Evolutionary conservation across 1,140 invertebrate genomes (phyloP).

Genomic region (Triops longicaudatus): DNA sequence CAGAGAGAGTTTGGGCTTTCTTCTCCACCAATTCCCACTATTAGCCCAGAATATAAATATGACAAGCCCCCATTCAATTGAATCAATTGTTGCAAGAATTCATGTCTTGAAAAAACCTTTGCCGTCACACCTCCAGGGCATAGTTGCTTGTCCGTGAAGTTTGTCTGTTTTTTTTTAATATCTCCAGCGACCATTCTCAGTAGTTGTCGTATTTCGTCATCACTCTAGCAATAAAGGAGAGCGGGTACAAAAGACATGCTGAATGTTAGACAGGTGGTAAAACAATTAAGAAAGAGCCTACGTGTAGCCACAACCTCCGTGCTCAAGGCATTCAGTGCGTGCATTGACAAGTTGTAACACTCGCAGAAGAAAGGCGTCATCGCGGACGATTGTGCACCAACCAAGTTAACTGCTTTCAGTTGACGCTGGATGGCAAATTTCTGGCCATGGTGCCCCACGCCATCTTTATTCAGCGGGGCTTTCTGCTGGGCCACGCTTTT

Average conservation of each 20-base stretch:
- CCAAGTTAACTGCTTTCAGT: neutral
- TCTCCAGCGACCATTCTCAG: neutral
- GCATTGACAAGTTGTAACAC: neutral
- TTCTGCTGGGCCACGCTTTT: neutral
- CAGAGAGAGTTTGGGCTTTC: too few relatives aligned
- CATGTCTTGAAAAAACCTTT: too few relatives aligned
- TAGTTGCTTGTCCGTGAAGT: neutral
- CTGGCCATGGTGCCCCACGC: too few relatives aligned
- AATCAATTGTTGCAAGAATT: too few relatives aligned
- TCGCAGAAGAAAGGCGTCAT: neutral
- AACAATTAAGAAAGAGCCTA: neutral
- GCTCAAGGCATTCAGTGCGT: neutral
- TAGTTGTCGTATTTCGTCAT: neutral
- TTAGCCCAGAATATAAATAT: too few relatives aligned
- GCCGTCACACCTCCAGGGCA: neutral
- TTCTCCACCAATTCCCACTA: too few relatives aligned
- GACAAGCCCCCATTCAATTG: too few relatives aligned
- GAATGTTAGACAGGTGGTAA: neutral
- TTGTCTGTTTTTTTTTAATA: neutral
- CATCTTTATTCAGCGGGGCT: too few relatives aligned
- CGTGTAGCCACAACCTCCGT: neutral
- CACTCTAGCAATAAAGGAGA: neutral
- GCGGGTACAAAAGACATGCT: neutral
- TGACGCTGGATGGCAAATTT: neutral
- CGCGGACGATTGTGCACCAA: neutral